Evolutionary conservation across 2,113 vertebrate species (phyloP), one percentile per base, ranked within the genome.

Genomic region (Pyxicephalus adspersus): DNA sequence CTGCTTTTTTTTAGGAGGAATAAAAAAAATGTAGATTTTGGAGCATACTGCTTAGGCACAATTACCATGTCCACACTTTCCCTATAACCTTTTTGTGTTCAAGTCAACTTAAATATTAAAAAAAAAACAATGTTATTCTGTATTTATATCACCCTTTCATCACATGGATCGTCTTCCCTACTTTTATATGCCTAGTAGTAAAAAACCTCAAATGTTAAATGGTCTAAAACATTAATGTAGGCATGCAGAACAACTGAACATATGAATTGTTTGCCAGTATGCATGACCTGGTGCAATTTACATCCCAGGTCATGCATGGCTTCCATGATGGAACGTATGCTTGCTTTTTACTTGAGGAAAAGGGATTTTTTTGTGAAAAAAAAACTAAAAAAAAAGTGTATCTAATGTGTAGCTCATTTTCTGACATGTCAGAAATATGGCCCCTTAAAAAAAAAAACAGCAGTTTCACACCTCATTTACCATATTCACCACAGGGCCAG

Each of bases 201-300:
- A n/a, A n/a, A n/a, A n/a, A n/a, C n/a, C n/a, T n/a, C n/a, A 92
- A 91, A 90, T 89, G 88, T 85, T 88, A 86, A 91, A 91, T 88
- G 85, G 87, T 92, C 90, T 90, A 91, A 92, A 94, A 93, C 93
- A 92, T 92, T 92, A 94, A 94, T 93, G 90, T 90, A 90, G 91
- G 85, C 86, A 88, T 88, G 89, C 38, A 92, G 93, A 91, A 92
- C 92, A 90, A 92, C 88, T 89, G 90, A 93, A 93, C 90, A 94
- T 93, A 92, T 89, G 92, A 87, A 89, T 93, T 89, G 89, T 94
- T 91, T 91, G 89, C 88, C 87, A 83, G 68, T 88, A 90, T 89
- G 88, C 88, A 90, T 90, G 88, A 87, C 90, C 91, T 87, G 84
- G 83, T 85, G 86, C 90, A 94, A 92, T 94, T 93, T 94, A 93